These are phyloP conservation scores for Oscheius sp. DNA, from an alignment of 2,888 invertebrate genomes.

Conservation along the genomic window DNA sequence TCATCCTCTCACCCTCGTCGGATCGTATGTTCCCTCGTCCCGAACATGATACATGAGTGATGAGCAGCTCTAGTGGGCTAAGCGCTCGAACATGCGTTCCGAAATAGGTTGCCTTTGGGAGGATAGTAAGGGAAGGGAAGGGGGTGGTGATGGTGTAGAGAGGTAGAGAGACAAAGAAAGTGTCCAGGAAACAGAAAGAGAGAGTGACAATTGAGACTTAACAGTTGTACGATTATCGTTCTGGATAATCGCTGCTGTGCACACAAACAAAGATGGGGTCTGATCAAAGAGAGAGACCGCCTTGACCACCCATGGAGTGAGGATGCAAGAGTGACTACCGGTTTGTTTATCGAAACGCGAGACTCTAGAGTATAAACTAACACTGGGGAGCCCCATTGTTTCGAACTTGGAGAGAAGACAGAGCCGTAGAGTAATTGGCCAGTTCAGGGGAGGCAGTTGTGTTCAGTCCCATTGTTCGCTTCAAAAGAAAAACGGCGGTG, in stretches of 20 bases:
- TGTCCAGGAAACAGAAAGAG: neutral
- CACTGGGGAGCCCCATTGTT: too few relatives aligned
- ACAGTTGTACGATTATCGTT: slow-evolving; percentile 9
- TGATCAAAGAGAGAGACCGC: slow-evolving; percentile 3
- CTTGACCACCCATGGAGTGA: too few relatives aligned
- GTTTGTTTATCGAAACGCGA: too few relatives aligned
- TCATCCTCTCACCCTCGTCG: slow-evolving; percentile 12
- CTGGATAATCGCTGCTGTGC: neutral
- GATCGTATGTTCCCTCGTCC: slow-evolving; percentile 12
- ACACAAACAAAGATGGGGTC: neutral
- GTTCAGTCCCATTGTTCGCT: neutral
- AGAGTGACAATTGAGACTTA: neutral
- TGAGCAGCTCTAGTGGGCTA: slow-evolving; percentile 25
- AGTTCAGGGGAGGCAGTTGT: neutral
- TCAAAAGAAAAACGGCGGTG: slow-evolving; percentile 3
- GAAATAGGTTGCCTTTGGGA: slow-evolving; percentile 3
- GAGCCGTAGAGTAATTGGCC: neutral
- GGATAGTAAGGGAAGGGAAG: neutral
- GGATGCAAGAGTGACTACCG: too few relatives aligned
- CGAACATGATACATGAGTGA: slow-evolving; percentile 37
- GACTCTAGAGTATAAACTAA: too few relatives aligned
- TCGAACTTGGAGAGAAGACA: neutral
- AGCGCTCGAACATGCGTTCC: slow-evolving; percentile 12
- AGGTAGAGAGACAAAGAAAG: neutral
- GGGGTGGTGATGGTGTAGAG: slow-evolving; percentile 4